Evolutionary conservation across 2,113 vertebrate genomes (phyloP).

Genomic region (Halcyon senegalensis): DNA sequence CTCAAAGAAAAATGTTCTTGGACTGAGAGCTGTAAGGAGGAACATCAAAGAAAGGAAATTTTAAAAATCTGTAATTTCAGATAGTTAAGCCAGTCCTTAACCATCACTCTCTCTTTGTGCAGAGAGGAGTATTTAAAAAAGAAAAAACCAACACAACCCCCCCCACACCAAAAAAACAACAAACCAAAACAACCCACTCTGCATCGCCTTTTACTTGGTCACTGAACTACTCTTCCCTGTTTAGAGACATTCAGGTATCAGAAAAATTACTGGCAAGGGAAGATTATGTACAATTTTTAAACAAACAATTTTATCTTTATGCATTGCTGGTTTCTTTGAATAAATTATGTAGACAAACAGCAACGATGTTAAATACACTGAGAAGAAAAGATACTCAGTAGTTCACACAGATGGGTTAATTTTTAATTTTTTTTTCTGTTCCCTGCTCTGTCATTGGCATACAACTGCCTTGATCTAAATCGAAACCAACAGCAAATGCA

Average conservation of each 20-base stretch:
- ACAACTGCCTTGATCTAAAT: not conserved
- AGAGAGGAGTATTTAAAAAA: not conserved
- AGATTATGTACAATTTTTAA: not conserved
- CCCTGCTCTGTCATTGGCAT: not conserved
- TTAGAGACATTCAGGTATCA: not conserved
- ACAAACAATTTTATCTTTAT: not conserved
- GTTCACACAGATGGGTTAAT: not conserved
- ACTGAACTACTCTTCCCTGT: not conserved
- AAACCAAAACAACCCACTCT: not conserved
- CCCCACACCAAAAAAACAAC: too few relatives aligned
- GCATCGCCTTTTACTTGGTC: not conserved
- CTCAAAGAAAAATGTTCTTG: not conserved
- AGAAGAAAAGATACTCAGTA: not conserved
- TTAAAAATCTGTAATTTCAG: not conserved
- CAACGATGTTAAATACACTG: not conserved
- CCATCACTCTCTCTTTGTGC: not conserved
- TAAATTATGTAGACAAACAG: not conserved
- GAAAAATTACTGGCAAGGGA: not conserved
- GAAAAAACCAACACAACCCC: too few relatives aligned
- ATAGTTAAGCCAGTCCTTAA: not conserved
- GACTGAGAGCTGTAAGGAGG: not conserved
- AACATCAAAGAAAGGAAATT: not conserved
- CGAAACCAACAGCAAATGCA: conserved; percentile 19
- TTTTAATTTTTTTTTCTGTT: not conserved
- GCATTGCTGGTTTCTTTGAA: not conserved